Percentiles rank a stretch among this genome's conserved stretches.
Evolutionary conservation across 1,140 invertebrate genomes (phyloP).

Genomic region (Oncopodura yosiiana): DNA sequence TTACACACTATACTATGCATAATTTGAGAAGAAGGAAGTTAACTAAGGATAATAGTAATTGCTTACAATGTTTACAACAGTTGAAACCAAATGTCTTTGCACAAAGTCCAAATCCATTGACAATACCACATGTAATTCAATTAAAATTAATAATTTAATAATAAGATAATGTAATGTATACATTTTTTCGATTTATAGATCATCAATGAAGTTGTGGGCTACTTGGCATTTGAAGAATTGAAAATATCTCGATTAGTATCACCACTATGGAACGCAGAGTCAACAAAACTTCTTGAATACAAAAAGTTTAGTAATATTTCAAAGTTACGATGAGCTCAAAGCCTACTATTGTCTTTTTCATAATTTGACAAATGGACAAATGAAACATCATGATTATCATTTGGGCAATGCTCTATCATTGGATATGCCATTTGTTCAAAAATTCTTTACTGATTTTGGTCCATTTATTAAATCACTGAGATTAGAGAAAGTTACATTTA

Average conservation of each 20-base stretch:
- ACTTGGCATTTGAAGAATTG: constrained; percentile 7
- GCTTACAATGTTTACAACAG: too few relatives aligned
- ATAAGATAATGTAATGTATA: too few relatives aligned
- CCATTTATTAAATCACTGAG: background rate
- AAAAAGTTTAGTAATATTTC: background rate
- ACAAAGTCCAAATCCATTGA: too few relatives aligned
- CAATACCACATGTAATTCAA: too few relatives aligned
- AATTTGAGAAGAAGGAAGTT: too few relatives aligned
- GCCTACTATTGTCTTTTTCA: background rate
- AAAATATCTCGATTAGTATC: constrained; percentile 3
- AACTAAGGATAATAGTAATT: too few relatives aligned
- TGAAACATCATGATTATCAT: background rate
- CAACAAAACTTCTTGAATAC: constrained; percentile 1
- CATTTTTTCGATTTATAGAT: background rate
- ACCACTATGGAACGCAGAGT: constrained; percentile 1
- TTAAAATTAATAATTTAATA: too few relatives aligned
- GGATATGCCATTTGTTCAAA: constrained; percentile 2
- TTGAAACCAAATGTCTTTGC: too few relatives aligned
- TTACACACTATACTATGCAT: too few relatives aligned
- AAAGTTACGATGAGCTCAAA: constrained; percentile 7
- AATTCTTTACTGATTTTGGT: constrained; percentile 2
- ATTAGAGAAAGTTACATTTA: background rate
- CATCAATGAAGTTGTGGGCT: constrained; percentile 2
- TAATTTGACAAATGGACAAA: background rate
- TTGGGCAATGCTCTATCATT: background rate